Evolutionary conservation across 2,888 invertebrate genomes (phyloP).

Genomic region (Enchytraeus crypticus): DNA sequence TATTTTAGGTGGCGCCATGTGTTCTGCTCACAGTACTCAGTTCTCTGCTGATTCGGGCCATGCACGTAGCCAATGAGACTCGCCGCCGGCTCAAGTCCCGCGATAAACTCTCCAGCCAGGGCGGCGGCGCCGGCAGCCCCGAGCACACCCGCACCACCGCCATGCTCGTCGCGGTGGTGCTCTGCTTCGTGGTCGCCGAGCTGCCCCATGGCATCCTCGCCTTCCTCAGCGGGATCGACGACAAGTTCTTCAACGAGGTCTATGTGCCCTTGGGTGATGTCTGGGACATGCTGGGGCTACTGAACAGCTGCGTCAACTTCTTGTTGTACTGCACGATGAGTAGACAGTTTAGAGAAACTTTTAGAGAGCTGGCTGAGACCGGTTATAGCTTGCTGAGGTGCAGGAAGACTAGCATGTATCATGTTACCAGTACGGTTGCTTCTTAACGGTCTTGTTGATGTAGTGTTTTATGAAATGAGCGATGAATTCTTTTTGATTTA

Average conservation of each 20-base stretch:
- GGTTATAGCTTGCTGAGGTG: background rate
- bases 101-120: background rate
- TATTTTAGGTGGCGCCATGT: slow-evolving; percentile 79
- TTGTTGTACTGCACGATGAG: slow-evolving; percentile 90
- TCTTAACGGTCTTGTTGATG: too few relatives aligned
- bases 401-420: too few relatives aligned
- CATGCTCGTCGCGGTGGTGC: slow-evolving; percentile 77
- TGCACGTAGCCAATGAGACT: slow-evolving; percentile 62
- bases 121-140: slow-evolving; percentile 30
- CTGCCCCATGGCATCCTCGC: slow-evolving; percentile 70
- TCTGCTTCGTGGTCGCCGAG: slow-evolving; percentile 81
- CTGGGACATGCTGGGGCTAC: slow-evolving; percentile 80
- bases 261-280: slow-evolving; percentile 63
- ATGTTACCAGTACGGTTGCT: too few relatives aligned
- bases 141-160: slow-evolving; percentile 67
- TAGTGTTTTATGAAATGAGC: too few relatives aligned
- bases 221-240: slow-evolving; percentile 55
- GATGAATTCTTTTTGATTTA: too few relatives aligned
- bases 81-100: slow-evolving; percentile 37
- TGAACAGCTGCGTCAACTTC: slow-evolving; percentile 88
- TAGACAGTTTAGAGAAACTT: slow-evolving; percentile 70
- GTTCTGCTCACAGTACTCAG: slow-evolving; percentile 66
- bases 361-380: slow-evolving; percentile 23
- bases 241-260: slow-evolving; percentile 53
- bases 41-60: slow-evolving; percentile 60